A percentile compares a stretch with the other conserved stretches of the same genome.
phyloP scores from a whole-genome alignment of 2,113 vertebrate species.

The Anser cygnoides region DNA sequence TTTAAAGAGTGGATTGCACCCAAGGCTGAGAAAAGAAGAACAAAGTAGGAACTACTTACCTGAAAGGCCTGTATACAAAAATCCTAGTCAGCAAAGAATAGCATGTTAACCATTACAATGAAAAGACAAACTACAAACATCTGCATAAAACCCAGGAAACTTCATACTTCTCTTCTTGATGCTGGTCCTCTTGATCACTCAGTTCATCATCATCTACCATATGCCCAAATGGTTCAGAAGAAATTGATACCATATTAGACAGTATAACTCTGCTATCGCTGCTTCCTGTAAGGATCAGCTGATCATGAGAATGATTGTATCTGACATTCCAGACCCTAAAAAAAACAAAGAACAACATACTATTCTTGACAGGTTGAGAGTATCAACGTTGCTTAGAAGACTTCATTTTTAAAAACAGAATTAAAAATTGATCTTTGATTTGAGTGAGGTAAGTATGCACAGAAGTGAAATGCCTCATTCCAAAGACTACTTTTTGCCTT shows the following conservation, averaged over 20 bases:
- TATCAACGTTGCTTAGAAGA: not conserved
- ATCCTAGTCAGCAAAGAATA: conserved; percentile 23
- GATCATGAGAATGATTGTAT: conserved; percentile 98
- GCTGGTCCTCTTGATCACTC: conserved; percentile 92
- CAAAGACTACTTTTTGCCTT: not conserved
- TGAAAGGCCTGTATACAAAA: conserved; percentile 44
- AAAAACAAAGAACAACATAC: not conserved
- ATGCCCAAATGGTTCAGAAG: conserved; percentile 97
- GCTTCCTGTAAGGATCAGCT: conserved; percentile 95
- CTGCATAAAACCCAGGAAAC: conserved; percentile 4
- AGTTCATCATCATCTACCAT: conserved; percentile 95
- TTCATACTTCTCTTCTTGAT: conserved; percentile 90
- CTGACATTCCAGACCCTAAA: conserved; percentile 96
- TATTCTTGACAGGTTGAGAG: not conserved
- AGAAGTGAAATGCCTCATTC: not conserved
- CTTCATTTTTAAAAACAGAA: not conserved
- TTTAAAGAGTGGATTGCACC: not conserved
- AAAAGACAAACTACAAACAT: not conserved
- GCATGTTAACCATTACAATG: not conserved
- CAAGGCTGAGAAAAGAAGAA: not conserved
- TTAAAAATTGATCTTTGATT: not conserved
- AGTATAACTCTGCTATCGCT: conserved; percentile 98
- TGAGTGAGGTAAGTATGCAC: not conserved
- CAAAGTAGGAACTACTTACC: not conserved
- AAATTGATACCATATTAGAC: conserved; percentile 99